phyloP scores from a whole-genome alignment of 1,140 invertebrate genomes.

The Mamestra configurata region DNA sequence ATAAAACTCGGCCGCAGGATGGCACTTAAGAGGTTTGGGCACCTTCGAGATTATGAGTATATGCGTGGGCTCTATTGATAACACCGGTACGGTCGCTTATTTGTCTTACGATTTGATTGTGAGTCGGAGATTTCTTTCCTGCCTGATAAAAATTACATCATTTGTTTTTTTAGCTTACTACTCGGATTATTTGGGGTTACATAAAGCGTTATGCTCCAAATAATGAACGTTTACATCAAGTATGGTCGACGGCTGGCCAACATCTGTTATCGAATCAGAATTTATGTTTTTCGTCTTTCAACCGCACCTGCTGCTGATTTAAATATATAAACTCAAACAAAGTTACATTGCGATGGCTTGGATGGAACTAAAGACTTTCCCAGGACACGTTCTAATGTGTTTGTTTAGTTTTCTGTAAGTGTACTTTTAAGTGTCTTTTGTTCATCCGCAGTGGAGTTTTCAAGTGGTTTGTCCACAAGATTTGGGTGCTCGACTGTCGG shows the following conservation, averaged over 20 bases:
- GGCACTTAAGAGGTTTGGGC: conserved; percentile 68
- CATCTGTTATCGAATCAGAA: conserved; percentile 83
- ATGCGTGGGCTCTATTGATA: conserved; percentile 77
- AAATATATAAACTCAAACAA: conserved; percentile 66
- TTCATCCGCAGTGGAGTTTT: conserved; percentile 62
- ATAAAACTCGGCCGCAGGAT: conserved; percentile 70
- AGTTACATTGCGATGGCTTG: conserved; percentile 14
- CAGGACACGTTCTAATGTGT: conserved; percentile 56
- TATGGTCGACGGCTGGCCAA: conserved; percentile 74
- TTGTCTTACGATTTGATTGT: conserved; percentile 66
- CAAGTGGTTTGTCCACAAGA: conserved; percentile 73
- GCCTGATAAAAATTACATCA: conserved; percentile 58
- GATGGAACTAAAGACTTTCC: conserved; percentile 28
- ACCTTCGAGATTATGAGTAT: conserved; percentile 71
- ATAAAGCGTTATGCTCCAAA: conserved; percentile 71
- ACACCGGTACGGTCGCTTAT: conserved; percentile 67
- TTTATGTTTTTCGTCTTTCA: conserved; percentile 84
- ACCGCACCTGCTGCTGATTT: conserved; percentile 78
- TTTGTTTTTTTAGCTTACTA: conserved; percentile 57
- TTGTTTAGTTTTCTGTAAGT: conserved; percentile 66
- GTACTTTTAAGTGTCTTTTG: conserved; percentile 68
- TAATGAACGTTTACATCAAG: conserved; percentile 74
- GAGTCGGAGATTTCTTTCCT: conserved; percentile 54
- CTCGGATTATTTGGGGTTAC: conserved; percentile 69
- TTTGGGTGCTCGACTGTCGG: conserved; percentile 66